Percentiles rank a stretch among this genome's conserved stretches.
phyloP scores from a whole-genome alignment of 2,113 vertebrate genomes.

The Bos taurus region DNA sequence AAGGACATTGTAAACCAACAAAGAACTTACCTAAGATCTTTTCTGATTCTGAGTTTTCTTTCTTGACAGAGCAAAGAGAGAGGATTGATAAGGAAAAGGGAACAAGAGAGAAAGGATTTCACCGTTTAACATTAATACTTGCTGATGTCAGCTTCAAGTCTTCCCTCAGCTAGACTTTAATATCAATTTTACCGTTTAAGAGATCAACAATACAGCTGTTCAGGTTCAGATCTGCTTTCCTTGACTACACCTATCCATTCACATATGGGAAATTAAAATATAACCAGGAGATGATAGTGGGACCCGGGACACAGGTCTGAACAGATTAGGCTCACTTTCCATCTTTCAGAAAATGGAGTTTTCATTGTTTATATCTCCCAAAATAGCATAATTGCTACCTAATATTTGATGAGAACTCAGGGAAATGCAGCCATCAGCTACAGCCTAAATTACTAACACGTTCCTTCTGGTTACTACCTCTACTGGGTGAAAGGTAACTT shows the following conservation, averaged over 20 bases:
- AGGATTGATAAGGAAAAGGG: neutral
- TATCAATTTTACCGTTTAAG: conserved; percentile 8
- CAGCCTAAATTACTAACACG: conserved; percentile 74
- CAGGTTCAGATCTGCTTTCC: neutral
- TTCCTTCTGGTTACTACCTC: conserved; percentile 78
- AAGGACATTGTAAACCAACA: neutral
- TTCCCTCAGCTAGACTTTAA: conserved; percentile 20
- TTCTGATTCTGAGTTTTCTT: neutral
- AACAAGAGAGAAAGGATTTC: neutral
- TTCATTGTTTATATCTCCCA: conserved; percentile 72
- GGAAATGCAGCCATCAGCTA: conserved; percentile 67
- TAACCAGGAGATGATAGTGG: neutral
- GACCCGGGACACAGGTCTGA: neutral
- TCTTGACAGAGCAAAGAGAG: neutral
- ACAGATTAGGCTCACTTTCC: conserved; percentile 61
- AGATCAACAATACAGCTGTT: conserved; percentile 13
- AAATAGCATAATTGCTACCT: conserved; percentile 73
- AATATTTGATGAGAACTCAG: conserved; percentile 79
- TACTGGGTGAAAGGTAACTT: conserved; percentile 76
- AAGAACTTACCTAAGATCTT: neutral
- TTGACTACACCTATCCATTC: conserved; percentile 2
- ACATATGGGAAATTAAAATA: conserved; percentile 49
- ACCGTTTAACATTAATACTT: neutral
- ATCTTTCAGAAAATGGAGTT: conserved; percentile 71
- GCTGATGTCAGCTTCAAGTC: neutral